Conservation (phyloP, 2,888 invertebrate species). For the Temnothorax ravouxi region DNA sequence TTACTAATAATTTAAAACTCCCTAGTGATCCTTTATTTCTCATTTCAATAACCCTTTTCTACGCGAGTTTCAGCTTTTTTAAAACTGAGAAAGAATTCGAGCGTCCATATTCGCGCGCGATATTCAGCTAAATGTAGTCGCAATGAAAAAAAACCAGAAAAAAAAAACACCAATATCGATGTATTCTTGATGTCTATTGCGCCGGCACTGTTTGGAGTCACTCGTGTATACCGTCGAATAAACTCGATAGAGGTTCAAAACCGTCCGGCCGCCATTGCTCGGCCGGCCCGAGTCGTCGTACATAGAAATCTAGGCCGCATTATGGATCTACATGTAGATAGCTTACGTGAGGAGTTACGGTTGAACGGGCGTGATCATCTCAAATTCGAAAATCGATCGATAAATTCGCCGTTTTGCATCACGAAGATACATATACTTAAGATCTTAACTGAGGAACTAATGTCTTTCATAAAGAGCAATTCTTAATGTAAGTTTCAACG, state of each 20-base stretch:
- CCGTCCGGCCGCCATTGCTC: constrained; percentile 71
- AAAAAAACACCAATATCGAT: constrained; percentile 29
- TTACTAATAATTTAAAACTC: not conserved
- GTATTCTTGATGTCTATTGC: constrained; percentile 47
- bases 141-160: not conserved
- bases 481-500: not conserved
- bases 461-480: not conserved
- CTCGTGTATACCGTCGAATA: constrained; percentile 66
- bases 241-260: constrained; percentile 76
- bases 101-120: constrained; percentile 5
- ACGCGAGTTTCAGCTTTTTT: not conserved
- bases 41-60: not conserved
- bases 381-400: constrained; percentile 15
- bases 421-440: not conserved
- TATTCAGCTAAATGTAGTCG: constrained; percentile 28
- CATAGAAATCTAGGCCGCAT: constrained; percentile 80
- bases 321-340: constrained; percentile 80
- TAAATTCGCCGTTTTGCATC: not conserved
- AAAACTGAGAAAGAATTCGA: constrained; percentile 11
- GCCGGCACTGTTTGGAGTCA: constrained; percentile 56
- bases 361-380: constrained; percentile 42
- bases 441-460: not conserved
- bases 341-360: constrained; percentile 56
- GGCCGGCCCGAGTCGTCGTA: constrained; percentile 62
- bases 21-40: no score